Evolutionary conservation across 2,888 invertebrate genomes (phyloP).

Genomic region (Dolichomitus sp.): DNA sequence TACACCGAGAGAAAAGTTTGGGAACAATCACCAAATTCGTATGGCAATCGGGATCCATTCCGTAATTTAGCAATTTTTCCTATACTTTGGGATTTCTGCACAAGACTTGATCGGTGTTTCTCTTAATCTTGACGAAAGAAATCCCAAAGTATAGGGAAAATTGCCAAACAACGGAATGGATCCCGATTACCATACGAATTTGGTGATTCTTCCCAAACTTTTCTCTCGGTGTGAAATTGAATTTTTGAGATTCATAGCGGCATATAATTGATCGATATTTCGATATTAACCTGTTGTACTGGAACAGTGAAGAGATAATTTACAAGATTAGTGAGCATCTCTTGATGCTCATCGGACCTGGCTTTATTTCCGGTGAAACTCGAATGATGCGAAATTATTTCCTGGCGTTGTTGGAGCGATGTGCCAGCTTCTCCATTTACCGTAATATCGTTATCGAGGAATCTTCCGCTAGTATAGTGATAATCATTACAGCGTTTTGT

Average conservation of each 20-base stretch:
- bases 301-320: slow-evolving; percentile 82
- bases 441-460: slow-evolving; percentile 58
- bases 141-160: too few species aligned
- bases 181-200: too few species aligned
- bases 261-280: slow-evolving; percentile 42
- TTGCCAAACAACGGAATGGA: too few species aligned
- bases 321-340: slow-evolving; percentile 79
- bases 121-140: too few species aligned
- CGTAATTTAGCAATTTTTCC: not conserved
- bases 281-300: slow-evolving; percentile 75
- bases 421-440: slow-evolving; percentile 25
- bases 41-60: too few species aligned
- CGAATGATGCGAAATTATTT: slow-evolving; percentile 76
- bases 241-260: too few species aligned
- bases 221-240: too few species aligned
- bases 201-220: too few species aligned
- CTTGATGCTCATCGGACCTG: slow-evolving; percentile 75
- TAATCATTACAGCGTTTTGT: slow-evolving; percentile 27
- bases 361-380: slow-evolving; percentile 78
- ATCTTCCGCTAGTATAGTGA: slow-evolving; percentile 40
- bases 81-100: too few species aligned
- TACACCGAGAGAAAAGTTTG: too few species aligned
- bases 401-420: slow-evolving; percentile 45
- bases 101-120: too few species aligned
- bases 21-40: too few species aligned